Percentiles rank a stretch among this genome's conserved stretches.
Conservation (phyloP, 2,888 invertebrate species). For the Cheilosia variabilis region DNA sequence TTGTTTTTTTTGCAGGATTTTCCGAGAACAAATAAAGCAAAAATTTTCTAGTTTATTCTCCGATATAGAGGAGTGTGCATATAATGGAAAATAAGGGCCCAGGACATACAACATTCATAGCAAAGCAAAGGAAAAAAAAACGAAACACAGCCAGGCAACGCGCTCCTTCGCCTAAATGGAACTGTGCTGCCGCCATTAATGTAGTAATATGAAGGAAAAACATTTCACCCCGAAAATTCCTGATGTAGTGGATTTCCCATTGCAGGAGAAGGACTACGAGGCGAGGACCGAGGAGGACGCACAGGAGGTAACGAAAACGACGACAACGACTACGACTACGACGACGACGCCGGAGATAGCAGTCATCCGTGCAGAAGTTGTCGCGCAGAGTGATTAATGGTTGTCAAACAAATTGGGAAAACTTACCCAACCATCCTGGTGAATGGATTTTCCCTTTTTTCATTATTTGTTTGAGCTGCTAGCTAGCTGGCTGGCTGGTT, state of each 20-base stretch:
- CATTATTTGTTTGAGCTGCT: conserved; percentile 44
- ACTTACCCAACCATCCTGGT: conserved; percentile 74
- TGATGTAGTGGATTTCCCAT: conserved; percentile 71
- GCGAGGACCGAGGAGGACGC: conserved; percentile 47
- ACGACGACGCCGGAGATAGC: conserved; percentile 76
- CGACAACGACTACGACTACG: conserved; percentile 50
- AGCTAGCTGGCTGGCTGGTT: conserved; percentile 19
- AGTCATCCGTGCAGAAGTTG: conserved; percentile 81
- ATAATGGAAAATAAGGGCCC: conserved; percentile 70
- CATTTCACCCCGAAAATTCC: conserved; percentile 76
- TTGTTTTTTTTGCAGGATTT: conserved; percentile 58
- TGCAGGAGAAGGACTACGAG: conserved; percentile 35
- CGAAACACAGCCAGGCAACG: conserved; percentile 37
- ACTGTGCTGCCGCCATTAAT: conserved; percentile 73
- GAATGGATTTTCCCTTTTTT: conserved; percentile 74
- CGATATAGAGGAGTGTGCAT: conserved; percentile 57
- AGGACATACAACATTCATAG: conserved; percentile 63
- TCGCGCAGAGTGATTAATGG: conserved; percentile 81
- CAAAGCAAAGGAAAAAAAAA: conserved; percentile 41
- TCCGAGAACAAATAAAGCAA: conserved; percentile 71
- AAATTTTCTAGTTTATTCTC: conserved; percentile 68
- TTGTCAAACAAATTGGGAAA: conserved; percentile 81
- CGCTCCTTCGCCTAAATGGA: conserved; percentile 55
- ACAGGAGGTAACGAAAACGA: conserved; percentile 68
- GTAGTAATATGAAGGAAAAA: conserved; percentile 75